These are phyloP conservation scores for Pissodes strobi DNA, from an alignment of 1,140 invertebrate genomes.

Conservation along the genomic window DNA sequence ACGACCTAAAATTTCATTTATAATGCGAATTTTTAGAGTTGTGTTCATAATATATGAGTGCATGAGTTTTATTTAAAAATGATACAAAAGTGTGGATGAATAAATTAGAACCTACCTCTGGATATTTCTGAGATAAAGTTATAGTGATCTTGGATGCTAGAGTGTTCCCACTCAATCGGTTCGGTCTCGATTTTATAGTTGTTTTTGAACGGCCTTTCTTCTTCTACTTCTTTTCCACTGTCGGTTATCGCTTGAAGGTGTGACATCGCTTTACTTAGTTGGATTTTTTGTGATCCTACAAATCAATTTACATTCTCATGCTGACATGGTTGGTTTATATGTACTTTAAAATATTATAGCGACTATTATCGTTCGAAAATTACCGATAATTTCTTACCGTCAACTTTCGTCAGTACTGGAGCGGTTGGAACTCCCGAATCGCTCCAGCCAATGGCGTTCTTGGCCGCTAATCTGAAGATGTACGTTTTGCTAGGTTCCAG, in stretches of 20 bases:
- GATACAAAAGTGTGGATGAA: not conserved
- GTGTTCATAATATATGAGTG: conserved; percentile 59
- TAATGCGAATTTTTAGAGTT: not conserved
- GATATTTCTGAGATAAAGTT: conserved; percentile 82
- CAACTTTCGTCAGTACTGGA: conserved; percentile 68
- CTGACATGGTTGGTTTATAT: too few relatives aligned
- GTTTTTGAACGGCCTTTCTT: conserved; percentile 66
- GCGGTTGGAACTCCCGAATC: conserved; percentile 76
- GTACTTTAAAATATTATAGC: not conserved
- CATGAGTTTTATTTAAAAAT: not conserved
- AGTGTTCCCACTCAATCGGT: conserved; percentile 73
- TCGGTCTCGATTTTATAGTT: conserved; percentile 77
- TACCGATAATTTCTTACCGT: too few relatives aligned
- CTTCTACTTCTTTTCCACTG: conserved; percentile 70
- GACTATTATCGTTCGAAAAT: too few relatives aligned
- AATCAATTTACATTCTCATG: too few relatives aligned
- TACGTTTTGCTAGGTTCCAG: conserved; percentile 80
- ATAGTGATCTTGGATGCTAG: conserved; percentile 72
- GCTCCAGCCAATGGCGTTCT: conserved; percentile 93
- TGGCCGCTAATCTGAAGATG: conserved; percentile 85
- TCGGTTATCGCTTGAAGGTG: conserved; percentile 84
- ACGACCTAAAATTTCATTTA: conserved; percentile 56
- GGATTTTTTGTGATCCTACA: conserved; percentile 66
- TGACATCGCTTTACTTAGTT: conserved; percentile 77
- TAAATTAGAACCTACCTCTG: conserved; percentile 69